phyloP scores from a whole-genome alignment of 2,113 vertebrate genomes.

The Pyxicephalus adspersus region DNA sequence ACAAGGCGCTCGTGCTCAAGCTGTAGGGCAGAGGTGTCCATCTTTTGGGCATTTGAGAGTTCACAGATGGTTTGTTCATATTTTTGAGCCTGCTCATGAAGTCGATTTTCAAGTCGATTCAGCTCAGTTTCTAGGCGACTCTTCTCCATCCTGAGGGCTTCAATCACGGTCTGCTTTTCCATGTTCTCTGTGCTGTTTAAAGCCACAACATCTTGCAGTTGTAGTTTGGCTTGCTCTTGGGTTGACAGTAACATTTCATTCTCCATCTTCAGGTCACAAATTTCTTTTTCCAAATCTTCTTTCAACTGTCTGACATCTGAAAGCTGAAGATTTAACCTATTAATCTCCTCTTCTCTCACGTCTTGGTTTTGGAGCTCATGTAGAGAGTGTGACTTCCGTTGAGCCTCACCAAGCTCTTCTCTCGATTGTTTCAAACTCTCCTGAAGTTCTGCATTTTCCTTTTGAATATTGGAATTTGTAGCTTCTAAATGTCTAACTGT shows the following conservation, averaged over 20 bases:
- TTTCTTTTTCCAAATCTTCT: slow-evolving; percentile 74
- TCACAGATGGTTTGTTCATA: slow-evolving; percentile 84
- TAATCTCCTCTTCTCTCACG: slow-evolving; percentile 75
- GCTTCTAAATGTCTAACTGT: slow-evolving; percentile 76
- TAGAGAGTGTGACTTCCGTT: slow-evolving; percentile 54
- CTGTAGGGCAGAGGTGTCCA: slow-evolving; percentile 79
- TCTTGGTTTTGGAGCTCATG: slow-evolving; percentile 64
- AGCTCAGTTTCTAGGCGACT: slow-evolving; percentile 79
- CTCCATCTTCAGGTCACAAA: slow-evolving; percentile 81
- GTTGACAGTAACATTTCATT: slow-evolving; percentile 74
- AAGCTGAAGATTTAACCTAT: slow-evolving; percentile 74
- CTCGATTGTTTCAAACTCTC: slow-evolving; percentile 75
- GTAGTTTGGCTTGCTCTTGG: slow-evolving; percentile 71
- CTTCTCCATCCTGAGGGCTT: slow-evolving; percentile 85
- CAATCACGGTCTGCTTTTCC: slow-evolving; percentile 81
- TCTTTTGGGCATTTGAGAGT: slow-evolving; percentile 70
- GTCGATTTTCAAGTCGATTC: slow-evolving; percentile 70
- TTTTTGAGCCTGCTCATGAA: slow-evolving; percentile 77
- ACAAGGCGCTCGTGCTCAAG: slow-evolving; percentile 79
- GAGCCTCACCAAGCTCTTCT: slow-evolving; percentile 68
- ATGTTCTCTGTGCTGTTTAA: slow-evolving; percentile 70
- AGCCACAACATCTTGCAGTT: slow-evolving; percentile 74
- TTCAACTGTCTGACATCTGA: slow-evolving; percentile 73
- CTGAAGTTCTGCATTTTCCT: slow-evolving; percentile 75
- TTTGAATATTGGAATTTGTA: slow-evolving; percentile 66